phyloP scores from a whole-genome alignment of 2,888 invertebrate species.

The Shargacucullia verbasci region DNA sequence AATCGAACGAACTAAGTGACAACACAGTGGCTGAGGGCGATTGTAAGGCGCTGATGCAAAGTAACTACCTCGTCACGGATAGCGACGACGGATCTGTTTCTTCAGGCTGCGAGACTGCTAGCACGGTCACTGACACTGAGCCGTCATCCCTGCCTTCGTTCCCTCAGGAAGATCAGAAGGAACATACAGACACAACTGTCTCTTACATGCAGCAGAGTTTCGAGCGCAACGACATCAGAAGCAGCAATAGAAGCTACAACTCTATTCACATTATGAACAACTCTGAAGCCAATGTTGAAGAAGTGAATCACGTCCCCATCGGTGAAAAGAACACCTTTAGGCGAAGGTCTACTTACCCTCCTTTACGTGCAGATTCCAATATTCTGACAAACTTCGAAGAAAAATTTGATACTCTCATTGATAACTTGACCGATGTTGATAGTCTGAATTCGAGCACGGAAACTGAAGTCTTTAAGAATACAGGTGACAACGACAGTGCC shows the following conservation, averaged over 20 bases:
- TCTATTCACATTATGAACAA: slow-evolving; percentile 60
- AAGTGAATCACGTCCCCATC: slow-evolving; percentile 84
- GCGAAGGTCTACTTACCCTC: slow-evolving; percentile 84
- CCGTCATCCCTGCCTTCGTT: slow-evolving; percentile 84
- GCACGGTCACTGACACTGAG: slow-evolving; percentile 91
- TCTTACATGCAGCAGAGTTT: slow-evolving; percentile 64
- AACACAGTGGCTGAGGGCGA: slow-evolving; percentile 62
- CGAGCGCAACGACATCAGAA: slow-evolving; percentile 60
- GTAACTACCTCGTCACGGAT: slow-evolving; percentile 90
- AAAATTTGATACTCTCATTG: slow-evolving; percentile 82
- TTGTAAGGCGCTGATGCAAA: slow-evolving; percentile 74
- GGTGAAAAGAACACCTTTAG: slow-evolving; percentile 84
- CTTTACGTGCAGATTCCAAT: slow-evolving; percentile 70
- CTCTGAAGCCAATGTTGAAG: slow-evolving; percentile 58
- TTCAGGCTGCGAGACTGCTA: slow-evolving; percentile 94
- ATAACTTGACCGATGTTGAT: slow-evolving; percentile 79
- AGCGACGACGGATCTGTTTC: slow-evolving; percentile 94
- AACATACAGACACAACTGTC: slow-evolving; percentile 78
- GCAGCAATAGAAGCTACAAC: slow-evolving; percentile 66
- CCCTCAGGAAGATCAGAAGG: slow-evolving; percentile 79
- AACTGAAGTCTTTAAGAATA: slow-evolving; percentile 84
- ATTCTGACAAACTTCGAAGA: slow-evolving; percentile 73
- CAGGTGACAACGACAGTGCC: slow-evolving; percentile 93
- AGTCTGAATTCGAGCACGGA: slow-evolving; percentile 80
- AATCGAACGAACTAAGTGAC: slow-evolving; percentile 76